Base-by-base conservation (phyloP, 2,888 invertebrate genomes). In the Autographa gamma region DNA sequence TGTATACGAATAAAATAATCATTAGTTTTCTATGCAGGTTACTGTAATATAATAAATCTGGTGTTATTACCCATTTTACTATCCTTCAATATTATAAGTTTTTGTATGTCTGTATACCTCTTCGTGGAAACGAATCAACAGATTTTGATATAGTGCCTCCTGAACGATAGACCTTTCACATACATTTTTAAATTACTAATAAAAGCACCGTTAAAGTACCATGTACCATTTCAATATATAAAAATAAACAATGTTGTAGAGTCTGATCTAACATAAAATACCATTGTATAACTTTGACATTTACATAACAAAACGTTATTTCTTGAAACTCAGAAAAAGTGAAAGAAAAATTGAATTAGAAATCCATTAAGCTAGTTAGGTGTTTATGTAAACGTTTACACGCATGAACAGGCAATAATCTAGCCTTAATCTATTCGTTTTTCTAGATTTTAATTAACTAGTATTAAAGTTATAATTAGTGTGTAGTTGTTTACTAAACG, bases 341-440 rank as follows among this genome's bases (percentile, higher is more conserved):
- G 0, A 38, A 16, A 14, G 16, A 48, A n/a, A 48, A 48, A n/a
- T 48, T 16, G 2, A 14, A 14, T 43, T 2, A 48, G n/a, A 48
- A 48, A n/a, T 16, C 14, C 43, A 43, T 43, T n/a, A 48, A 14
- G n/a, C n/a, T n/a, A 6, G 8, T 14, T n/a, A 48, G 48, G 48
- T n/a, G n/a, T 48, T 48, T 48, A 48, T 43, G 48, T 48, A n/a
- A 48, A n/a, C 48, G n/a, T 48, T 48, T 48, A 48, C 48, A n/a
- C 48, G n/a, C 48, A n/a, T 48, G n/a, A 48, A 16, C n/a, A n/a
- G 48, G 5, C n/a, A 0, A 48, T n/a, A 48, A 48, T 7, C 16
- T 48, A 48, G 48, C 16, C 48, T 48, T 7, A 6, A 48, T 5
- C 4, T 5, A 5, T 43, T n/a, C 6, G 16, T 48, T 48, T 48